Base-by-base conservation (phyloP, 2,797 vertebrate species). In the Sebastes wilsoni region DNA sequence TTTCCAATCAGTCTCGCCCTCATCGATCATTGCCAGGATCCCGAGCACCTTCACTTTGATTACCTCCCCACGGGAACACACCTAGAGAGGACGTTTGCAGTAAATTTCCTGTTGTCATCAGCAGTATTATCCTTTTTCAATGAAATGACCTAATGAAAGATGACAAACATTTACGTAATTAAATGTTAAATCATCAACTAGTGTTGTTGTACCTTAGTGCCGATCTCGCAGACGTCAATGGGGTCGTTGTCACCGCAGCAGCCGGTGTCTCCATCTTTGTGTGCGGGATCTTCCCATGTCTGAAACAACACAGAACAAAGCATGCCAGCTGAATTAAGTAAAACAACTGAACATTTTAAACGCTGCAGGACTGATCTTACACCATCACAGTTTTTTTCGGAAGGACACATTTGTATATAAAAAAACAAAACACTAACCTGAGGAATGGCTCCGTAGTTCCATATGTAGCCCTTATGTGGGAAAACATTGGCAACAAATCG, bases 1-100 rank as follows among this genome's bases (percentile, higher is more conserved):
- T 89, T 99, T 99, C 99, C 99, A 99, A 92, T 99, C 99, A 0
- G 99, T 99, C 93, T 99, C 98, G 0, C 98, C 98, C 94, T 99
- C 98, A 60, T 99, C 99, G 22, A 99, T 99, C 97, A 99, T 95
- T 3, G 98, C 98, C 92, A 99, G 87, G 1, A 96, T 92, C n/a
- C 99, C 99, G 58, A 99, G 95, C 30, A 97, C 95, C 92, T 99
- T 99, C 75, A 99, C 97, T 82, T 85, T 90, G 88, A 99, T 97
- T 13, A 99, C 96, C 66, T 99, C 98, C 36, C 99, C 98, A 82
- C 97, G 95, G 55, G 94, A 94, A 87, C 97, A 99, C 46, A 99
- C 97, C 99, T 98, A 38, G 12, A 65, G 56, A 75, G 30, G 42
- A 74, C 4, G 72, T 49, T 66, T 67, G 54, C 67, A 18, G 18